Conservation (phyloP, 2,797 vertebrate species). For the Lepus oiostolus region DNA sequence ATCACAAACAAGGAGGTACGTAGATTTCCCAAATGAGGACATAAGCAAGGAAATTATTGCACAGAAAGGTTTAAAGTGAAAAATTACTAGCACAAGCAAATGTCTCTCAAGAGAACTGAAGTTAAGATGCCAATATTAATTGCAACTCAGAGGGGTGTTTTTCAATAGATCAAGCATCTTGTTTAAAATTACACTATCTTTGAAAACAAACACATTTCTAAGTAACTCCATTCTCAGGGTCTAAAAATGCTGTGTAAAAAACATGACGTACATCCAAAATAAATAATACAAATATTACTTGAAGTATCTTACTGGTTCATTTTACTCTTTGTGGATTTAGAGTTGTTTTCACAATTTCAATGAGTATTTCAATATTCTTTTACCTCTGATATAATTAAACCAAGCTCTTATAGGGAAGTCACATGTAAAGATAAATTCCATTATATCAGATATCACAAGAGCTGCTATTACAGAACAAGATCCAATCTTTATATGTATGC, state of each 20-base stretch:
- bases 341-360: background rate
- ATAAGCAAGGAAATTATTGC: constrained; percentile 26
- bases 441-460: background rate
- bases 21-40: background rate
- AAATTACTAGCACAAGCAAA: constrained; percentile 37
- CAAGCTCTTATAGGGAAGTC: background rate
- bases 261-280: background rate
- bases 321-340: constrained; percentile 11
- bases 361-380: background rate
- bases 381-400: background rate
- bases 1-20: constrained; percentile 7
- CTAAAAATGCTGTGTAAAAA: constrained; percentile 11
- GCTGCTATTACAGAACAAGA: background rate
- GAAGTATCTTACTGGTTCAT: background rate
- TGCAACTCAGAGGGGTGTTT: constrained; percentile 19
- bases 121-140: background rate
- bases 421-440: background rate
- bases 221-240: background rate
- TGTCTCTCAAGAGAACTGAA: constrained; percentile 45
- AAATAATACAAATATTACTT: background rate
- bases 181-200: background rate
- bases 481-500: background rate
- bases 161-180: background rate
- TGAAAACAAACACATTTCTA: constrained; percentile 12
- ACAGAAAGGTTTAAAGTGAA: constrained; percentile 36